Evolutionary conservation across 2,113 vertebrate species (phyloP).

Genomic region (Anarhynchus alexandrinus): DNA sequence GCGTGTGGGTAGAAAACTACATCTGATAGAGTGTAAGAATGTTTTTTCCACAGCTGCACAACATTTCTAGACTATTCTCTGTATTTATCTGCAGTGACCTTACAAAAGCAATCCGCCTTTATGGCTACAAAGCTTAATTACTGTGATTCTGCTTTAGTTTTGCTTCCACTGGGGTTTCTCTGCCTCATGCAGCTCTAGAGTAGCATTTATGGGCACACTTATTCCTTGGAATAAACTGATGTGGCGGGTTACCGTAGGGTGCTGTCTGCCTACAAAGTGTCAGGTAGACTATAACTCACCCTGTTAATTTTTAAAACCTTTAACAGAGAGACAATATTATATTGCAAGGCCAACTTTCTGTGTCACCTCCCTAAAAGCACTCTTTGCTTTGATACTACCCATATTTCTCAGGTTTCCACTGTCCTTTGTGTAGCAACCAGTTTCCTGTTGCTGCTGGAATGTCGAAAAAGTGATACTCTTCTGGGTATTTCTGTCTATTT

Average conservation of each 20-base stretch:
- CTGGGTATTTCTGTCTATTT: neutral
- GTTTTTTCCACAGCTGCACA: neutral
- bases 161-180: neutral
- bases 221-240: neutral
- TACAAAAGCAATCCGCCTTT: neutral
- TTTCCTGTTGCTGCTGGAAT: neutral
- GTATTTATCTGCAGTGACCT: neutral
- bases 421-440: neutral
- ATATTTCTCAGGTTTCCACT: neutral
- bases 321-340: neutral
- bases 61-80: neutral
- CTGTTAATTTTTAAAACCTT: conserved; percentile 25
- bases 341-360: neutral
- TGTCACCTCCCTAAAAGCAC: neutral
- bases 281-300: neutral
- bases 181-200: neutral
- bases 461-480: neutral
- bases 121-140: neutral
- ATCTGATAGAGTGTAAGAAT: neutral
- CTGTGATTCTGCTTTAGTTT: neutral
- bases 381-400: neutral
- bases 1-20: neutral
- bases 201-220: neutral
- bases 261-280: neutral
- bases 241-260: neutral